Base-by-base conservation (phyloP, 2,797 vertebrate species). In the Amphiprion clarkii region DNA sequence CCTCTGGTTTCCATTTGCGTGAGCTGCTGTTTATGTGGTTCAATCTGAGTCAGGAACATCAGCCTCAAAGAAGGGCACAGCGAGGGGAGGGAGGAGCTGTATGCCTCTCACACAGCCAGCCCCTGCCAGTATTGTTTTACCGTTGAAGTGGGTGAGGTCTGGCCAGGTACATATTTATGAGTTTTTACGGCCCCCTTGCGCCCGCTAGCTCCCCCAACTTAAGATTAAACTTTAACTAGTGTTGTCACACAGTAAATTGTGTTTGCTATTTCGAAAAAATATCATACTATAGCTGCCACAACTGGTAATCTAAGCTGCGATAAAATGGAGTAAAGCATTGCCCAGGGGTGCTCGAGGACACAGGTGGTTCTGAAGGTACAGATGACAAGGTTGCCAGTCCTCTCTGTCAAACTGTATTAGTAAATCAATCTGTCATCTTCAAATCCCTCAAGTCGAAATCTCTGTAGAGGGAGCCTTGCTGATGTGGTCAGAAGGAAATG, bases 341-440 rank as follows among this genome's bases (percentile, higher is more conserved):
- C 84, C 83, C 83, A 0, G 74, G 87, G 86, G 87, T 89, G 82
- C 78, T 80, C 83, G 87, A 92, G 94, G 93, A 94, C 93, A 92
- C 93, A 93, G 92, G 92, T 95, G 93, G 86, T 89, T 78, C 90
- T 88, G 78, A 81, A 91, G 91, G 92, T 89, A 75, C 84, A 68
- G 75, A 88, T 87, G 92, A 89, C 90, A 88, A 88, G 92, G 90
- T 89, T 83, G 87, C 81, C 80, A 62, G 90, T 90, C 86, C 84
- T 85, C 74, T 83, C 92, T 93, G 91, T 95, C 93, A 94, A 87
- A 93, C 79, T 74, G 80, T 73, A 89, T 94, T 94, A 95, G 89
- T 68, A 87, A 93, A 93, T 95, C 94, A 94, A 94, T 93, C 93
- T 91, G 90, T 95, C 89, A 90, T 90, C 88, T 75, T 81, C 78